These are phyloP conservation scores for Tetragnatha montana DNA, from an alignment of 2,888 invertebrate genomes.

Conservation along the genomic window DNA sequence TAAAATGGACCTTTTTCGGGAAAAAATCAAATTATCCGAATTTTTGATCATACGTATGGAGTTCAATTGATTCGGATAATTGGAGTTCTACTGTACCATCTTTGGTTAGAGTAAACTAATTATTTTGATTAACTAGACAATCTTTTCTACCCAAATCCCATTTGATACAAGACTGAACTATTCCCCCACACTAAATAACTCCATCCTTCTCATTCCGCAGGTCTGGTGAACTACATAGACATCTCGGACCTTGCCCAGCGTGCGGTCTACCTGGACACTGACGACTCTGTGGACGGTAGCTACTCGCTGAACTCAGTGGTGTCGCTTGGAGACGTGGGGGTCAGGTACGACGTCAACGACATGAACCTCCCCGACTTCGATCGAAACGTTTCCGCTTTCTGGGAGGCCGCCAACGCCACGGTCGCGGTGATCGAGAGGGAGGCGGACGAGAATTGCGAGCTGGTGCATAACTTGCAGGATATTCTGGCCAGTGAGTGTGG, in stretches of 20 bases:
- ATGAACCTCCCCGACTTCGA: conserved; percentile 50
- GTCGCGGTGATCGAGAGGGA: conserved; percentile 21
- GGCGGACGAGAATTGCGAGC: conserved; percentile 42
- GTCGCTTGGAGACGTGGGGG: conserved; percentile 10
- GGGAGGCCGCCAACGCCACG: not conserved
- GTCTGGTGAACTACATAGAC: conserved; percentile 48
- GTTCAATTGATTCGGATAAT: no score
- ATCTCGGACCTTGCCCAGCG: conserved; percentile 18
- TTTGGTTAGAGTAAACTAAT: no score
- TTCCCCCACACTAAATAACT: no score
- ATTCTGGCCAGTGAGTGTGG: conserved; percentile 43
- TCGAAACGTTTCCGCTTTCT: conserved; percentile 46
- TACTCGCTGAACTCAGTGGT: conserved; percentile 21
- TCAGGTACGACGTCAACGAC: conserved; percentile 39
- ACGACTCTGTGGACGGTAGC: conserved; percentile 38
- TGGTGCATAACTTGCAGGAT: conserved; percentile 39
- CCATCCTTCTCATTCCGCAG: conserved; percentile 19
- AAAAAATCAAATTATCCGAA: no score
- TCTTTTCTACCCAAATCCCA: no score
- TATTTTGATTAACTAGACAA: no score
- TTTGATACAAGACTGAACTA: no score
- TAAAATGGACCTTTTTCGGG: no score
- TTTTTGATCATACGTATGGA: no score
- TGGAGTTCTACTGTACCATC: no score
- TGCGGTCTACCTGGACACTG: conserved; percentile 43